A percentile compares a stretch with the other conserved stretches of the same genome.
Conservation (phyloP, 2,888 invertebrate species). For the Tiphia femorata region DNA sequence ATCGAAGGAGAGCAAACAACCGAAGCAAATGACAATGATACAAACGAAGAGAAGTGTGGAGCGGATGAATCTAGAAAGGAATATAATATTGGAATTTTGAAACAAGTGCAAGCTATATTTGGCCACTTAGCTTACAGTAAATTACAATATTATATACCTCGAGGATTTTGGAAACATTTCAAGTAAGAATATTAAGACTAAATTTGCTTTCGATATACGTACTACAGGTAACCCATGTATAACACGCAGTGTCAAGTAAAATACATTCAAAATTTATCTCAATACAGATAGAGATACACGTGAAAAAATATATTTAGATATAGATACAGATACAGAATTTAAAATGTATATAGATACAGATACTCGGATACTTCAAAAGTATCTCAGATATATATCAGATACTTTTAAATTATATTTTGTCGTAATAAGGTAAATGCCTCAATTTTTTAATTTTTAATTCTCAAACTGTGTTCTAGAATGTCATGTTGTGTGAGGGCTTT, state of each 20-base stretch:
- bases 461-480: no score
- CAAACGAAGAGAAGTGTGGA: slow-evolving; percentile 71
- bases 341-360: no score
- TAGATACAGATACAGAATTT: no score
- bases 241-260: background rate
- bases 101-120: slow-evolving; percentile 98
- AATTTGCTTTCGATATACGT: no score
- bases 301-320: no score
- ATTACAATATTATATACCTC: slow-evolving; percentile 97
- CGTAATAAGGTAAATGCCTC: background rate
- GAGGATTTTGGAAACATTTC: slow-evolving; percentile 97
- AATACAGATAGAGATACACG: no score
- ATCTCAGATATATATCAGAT: no score
- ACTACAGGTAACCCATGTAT: no score
- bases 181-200: slow-evolving; percentile 81
- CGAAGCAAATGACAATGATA: slow-evolving; percentile 70
- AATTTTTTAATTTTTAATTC: background rate
- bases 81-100: slow-evolving; percentile 94
- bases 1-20: slow-evolving; percentile 69
- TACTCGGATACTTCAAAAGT: no score
- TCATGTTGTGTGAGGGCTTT: background rate
- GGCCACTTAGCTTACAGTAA: slow-evolving; percentile 96
- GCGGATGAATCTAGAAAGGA: slow-evolving; percentile 75
- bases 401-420: slow-evolving; percentile 29
- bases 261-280: no score